phyloP scores from a whole-genome alignment of 2,113 vertebrate genomes.

The Lagopus leucura region DNA sequence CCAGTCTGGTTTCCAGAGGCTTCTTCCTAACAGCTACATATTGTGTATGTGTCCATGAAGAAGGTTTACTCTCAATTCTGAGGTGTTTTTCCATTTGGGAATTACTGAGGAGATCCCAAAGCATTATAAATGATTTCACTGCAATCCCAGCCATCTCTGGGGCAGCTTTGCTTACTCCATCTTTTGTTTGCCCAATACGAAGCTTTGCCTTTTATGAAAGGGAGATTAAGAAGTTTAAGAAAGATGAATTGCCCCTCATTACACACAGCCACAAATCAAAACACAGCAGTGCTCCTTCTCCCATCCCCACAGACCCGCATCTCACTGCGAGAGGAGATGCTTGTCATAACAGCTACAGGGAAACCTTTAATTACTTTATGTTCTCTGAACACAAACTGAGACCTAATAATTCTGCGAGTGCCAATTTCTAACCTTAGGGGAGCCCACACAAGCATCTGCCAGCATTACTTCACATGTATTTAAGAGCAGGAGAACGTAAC shows the following conservation, averaged over 20 bases:
- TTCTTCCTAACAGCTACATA: neutral
- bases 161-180: neutral
- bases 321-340: neutral
- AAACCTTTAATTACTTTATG: slow-evolving; percentile 61
- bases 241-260: neutral
- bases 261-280: neutral
- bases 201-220: neutral
- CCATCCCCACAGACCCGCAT: neutral
- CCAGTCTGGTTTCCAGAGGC: neutral
- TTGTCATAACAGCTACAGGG: slow-evolving; percentile 21
- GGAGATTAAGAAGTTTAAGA: neutral
- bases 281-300: neutral
- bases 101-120: neutral
- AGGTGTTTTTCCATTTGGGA: neutral
- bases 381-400: slow-evolving; percentile 28
- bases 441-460: slow-evolving; percentile 52
- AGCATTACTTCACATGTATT: neutral
- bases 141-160: neutral
- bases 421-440: slow-evolving; percentile 54
- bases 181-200: neutral
- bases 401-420: slow-evolving; percentile 35
- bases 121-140: neutral
- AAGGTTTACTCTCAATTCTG: neutral
- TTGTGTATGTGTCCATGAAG: neutral
- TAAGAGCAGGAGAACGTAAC: neutral